Base-by-base conservation (phyloP, 1,140 invertebrate genomes). In the Antheraea mylitta region DNA sequence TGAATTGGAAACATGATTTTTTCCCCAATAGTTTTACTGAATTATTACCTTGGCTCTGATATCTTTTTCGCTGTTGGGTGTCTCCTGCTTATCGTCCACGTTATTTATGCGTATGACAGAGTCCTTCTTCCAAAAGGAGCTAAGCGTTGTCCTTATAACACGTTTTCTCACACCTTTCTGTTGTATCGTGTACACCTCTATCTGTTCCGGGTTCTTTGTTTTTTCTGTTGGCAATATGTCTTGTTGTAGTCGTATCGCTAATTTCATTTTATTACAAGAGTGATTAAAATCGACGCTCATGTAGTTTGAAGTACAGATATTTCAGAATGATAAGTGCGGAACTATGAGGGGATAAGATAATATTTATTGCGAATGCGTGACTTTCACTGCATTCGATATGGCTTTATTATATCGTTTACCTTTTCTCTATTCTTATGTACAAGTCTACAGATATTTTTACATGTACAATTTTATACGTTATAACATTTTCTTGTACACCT, bases 21-120 rank as follows among this genome's bases (percentile, higher is more conserved):
- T 64, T 60, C 73, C 67, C 67, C 58, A 22, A 66, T 48, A 66
- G 69, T 77, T 70, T 53, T 77, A 71, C 63, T 67, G 37, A 53
- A 68, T 30, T 70, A 62, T 82, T 87, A 95, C 94, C 92, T 95
- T 95, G 78, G 93, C 93, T 78, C 93, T 92, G 77, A 95, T 95
- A 78, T 94, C 93, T 83, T 95, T 95, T 74, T 95, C 94, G 70
- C 79, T 92, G 83, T 95, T 94, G 37, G 94, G 93, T 53, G 92
- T 90, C 83, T 95, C 94, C 78, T 94, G 93, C 76, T 95, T 95
- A 81, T 96, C 95, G 63, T 93, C 93, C 73, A 95, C 94, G 79
- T 96, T 96, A 82, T 95, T 95, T 79, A 96, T 96, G 64, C 94
- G 92, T 79, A 96, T 92, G 73, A 94, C 92, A 66, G 94, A 94